Conservation (phyloP, 2,113 vertebrate species). For the Geococcyx californianus region DNA sequence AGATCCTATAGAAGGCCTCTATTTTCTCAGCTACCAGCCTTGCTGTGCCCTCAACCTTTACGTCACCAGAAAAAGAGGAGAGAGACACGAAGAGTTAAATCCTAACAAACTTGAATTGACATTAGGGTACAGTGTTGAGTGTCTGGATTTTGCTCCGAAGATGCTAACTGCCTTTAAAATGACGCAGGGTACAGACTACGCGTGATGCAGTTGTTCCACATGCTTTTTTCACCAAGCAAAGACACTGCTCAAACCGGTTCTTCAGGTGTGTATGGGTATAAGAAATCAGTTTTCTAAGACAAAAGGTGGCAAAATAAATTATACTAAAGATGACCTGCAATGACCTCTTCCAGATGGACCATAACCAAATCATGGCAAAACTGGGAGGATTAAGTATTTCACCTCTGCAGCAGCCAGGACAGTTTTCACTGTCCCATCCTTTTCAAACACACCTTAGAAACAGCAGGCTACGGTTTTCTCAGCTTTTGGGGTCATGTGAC, state of each 20-base stretch:
- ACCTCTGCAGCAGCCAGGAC: not conserved
- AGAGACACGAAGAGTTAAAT: not conserved
- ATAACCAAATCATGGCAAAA: not conserved
- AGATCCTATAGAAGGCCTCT: not conserved
- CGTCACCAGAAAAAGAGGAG: not conserved
- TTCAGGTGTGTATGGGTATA: not conserved
- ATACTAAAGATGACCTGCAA: not conserved
- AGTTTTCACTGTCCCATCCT: not conserved
- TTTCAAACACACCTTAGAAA: not conserved
- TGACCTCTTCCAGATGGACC: not conserved
- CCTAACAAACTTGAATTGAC: not conserved
- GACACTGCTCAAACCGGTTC: not conserved
- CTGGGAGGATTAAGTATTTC: not conserved
- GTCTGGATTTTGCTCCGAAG: not conserved
- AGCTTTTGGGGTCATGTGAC: not conserved
- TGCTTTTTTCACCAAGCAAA: not conserved
- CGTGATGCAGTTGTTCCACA: rapidly evolving
- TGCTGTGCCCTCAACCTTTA: not conserved
- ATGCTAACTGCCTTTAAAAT: not conserved
- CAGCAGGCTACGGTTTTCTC: not conserved
- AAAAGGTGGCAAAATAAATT: not conserved
- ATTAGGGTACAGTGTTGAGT: not conserved
- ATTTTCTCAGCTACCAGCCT: not conserved
- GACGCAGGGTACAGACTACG: rapidly evolving
- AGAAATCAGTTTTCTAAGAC: not conserved